Evolutionary conservation across 2,113 vertebrate genomes (phyloP), one percentile per base, ranked within the genome.

Genomic region (Microcebus ravelobensis): DNA sequence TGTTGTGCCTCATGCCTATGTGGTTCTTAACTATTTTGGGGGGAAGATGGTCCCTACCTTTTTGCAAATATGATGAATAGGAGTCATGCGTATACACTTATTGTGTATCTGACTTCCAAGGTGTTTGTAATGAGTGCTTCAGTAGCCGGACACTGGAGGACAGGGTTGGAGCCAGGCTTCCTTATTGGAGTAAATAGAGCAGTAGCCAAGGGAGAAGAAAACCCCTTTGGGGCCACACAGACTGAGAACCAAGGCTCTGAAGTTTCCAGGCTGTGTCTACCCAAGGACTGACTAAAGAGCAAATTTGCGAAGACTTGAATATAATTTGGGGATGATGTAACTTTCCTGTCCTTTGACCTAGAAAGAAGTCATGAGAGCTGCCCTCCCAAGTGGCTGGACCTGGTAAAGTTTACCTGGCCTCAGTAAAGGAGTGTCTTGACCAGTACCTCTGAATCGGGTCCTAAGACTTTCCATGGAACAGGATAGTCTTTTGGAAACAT

Each of bases 211-310:
- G 31, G 48, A 4, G 5, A 65, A 73, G 34, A 52, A 65, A 71
- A 39, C 34, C 18, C 3, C 12, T 5, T 0, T 0, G 6, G 36
- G 84, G n/a, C 65, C 7, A 10, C 14, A 11, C 4, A n/a, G 57
- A 31, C 21, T 3, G 48, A 63, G 31, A 29, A 10, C 15, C 34
- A 0, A 10, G 73, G 4, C 18, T 27, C 27, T 10, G 8, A 20
- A 27, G 10, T 79, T 65, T 61, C 74, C 52, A 84, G 84, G 34
- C 20, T 1, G 0, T 29, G 1, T 39, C 45, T 27, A 52, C 29
- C 68, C 21, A 18, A 29, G 59, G 57, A 73, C 31, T 10, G 5
- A 29, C 7, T 29, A 55, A 14, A 31, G 73, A 93, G 73, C 48
- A 34, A 42, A 25, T 25, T 6, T 15, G n/a, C 25, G n/a, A 45